A percentile compares a stretch with the other conserved stretches of the same genome.
Conservation (phyloP, 35 echinoderm and acorn worm species). For the Patiria miniata region DNA sequence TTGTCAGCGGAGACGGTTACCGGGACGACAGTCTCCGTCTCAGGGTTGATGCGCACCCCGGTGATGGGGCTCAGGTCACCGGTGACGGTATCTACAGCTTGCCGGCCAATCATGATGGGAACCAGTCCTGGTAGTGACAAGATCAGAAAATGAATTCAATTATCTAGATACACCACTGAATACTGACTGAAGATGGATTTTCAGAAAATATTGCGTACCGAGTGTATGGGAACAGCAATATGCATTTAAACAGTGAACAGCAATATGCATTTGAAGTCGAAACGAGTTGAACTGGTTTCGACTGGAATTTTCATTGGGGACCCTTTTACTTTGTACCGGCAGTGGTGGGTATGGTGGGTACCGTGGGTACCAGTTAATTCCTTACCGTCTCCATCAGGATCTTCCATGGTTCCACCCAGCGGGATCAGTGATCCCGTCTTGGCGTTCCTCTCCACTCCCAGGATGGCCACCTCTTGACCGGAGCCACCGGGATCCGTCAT, state of each 20-base stretch:
- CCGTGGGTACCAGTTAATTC: not conserved
- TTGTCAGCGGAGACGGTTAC: conserved; percentile 84
- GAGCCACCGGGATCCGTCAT: conserved; percentile 86
- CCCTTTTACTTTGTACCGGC: no score
- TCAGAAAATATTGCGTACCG: no score
- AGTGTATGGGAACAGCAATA: no score
- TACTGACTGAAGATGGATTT: no score
- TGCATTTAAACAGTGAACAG: no score
- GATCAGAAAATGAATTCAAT: not conserved
- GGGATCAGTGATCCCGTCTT: conserved; percentile 84
- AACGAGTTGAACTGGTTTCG: no score
- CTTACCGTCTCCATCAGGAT: conserved; percentile 94
- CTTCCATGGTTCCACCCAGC: conserved; percentile 96
- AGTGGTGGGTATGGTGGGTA: no score
- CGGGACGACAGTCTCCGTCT: conserved; percentile 80
- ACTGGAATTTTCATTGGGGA: no score
- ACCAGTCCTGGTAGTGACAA: conserved; percentile 64
- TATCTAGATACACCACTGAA: no score
- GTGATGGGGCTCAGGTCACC: conserved; percentile 93
- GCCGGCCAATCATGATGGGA: conserved; percentile 90
- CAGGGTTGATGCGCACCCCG: conserved; percentile 86
- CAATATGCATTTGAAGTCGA: no score
- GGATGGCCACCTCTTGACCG: conserved; percentile 87
- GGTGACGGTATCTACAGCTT: conserved; percentile 81
- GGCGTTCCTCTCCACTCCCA: conserved; percentile 86